Percentiles rank a stretch among this genome's conserved stretches.
Evolutionary conservation across 2,888 invertebrate genomes (phyloP).

Genomic region (Heliconius aoede): DNA sequence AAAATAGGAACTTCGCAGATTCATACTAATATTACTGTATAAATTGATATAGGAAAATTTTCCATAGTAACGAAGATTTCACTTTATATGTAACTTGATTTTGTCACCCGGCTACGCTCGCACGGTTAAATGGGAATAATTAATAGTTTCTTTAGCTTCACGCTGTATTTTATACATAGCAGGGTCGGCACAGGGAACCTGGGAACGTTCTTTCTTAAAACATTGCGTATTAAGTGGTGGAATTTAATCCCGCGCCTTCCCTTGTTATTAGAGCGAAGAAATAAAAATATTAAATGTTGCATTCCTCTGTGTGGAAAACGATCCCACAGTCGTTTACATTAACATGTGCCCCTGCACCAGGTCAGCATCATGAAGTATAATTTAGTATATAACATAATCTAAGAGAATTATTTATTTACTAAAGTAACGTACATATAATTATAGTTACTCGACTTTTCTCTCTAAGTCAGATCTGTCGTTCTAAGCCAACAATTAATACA

Average conservation of each 20-base stretch:
- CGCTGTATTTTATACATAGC: no score
- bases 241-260: not conserved
- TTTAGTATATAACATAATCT: not conserved
- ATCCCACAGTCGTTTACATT: not conserved
- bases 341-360: not conserved
- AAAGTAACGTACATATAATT: slow-evolving; percentile 3
- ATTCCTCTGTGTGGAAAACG: not conserved
- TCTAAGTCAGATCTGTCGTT: not conserved
- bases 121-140: no score
- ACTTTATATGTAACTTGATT: not conserved
- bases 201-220: no score
- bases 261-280: not conserved
- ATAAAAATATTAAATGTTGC: not conserved
- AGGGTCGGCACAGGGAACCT: no score
- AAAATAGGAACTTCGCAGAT: not conserved
- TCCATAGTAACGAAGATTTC: not conserved
- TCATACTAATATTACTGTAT: not conserved
- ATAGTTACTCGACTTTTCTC: slow-evolving; percentile 1
- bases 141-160: no score
- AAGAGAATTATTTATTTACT: not conserved
- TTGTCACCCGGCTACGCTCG: not conserved
- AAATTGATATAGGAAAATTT: not conserved
- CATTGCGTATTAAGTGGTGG: no score
- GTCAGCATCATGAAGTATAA: no score
- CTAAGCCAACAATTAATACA: not conserved